Percentiles rank a stretch among this genome's conserved stretches.
Conservation (phyloP, 2,113 vertebrate genomes). For the Megalops atlanticus region DNA sequence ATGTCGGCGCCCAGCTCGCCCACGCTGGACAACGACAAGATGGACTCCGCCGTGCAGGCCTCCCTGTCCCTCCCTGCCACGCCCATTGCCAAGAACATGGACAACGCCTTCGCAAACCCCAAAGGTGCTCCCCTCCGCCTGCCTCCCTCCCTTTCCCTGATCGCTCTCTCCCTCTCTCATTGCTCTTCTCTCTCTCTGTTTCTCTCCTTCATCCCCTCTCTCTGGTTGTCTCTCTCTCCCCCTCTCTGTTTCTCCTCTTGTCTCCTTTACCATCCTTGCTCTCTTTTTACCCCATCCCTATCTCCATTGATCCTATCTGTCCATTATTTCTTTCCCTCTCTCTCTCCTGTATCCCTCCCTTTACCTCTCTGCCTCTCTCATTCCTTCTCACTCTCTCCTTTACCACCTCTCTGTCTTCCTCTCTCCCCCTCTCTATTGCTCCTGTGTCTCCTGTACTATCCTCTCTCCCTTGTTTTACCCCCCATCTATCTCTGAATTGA, state of each 20-base stretch:
- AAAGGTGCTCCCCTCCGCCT: constrained; percentile 75
- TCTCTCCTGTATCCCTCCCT: background rate
- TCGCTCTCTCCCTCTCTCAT: no score
- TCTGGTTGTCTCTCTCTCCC: no score
- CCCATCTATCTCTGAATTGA: background rate
- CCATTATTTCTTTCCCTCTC: background rate
- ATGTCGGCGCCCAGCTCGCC: constrained; percentile 96
- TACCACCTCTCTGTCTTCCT: no score
- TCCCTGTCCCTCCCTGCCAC: constrained; percentile 94
- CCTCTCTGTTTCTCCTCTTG: no score
- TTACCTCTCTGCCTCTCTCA: background rate
- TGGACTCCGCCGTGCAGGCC: constrained; percentile 89
- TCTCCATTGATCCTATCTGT: background rate
- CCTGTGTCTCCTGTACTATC: no score
- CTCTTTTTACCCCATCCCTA: no score
- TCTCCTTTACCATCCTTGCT: no score
- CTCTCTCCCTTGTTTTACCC: no score
- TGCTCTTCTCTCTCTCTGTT: no score
- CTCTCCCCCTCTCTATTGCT: no score
- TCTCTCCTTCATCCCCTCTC: no score
- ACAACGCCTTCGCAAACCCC: constrained; percentile 82
- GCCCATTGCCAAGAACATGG: constrained; percentile 84
- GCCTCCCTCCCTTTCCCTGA: background rate
- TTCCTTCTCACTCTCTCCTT: no score
- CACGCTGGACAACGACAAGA: constrained; percentile 89